These are phyloP conservation scores for Taeniopygia guttata DNA, from an alignment of 2,797 vertebrate genomes.

Conservation along the genomic window DNA sequence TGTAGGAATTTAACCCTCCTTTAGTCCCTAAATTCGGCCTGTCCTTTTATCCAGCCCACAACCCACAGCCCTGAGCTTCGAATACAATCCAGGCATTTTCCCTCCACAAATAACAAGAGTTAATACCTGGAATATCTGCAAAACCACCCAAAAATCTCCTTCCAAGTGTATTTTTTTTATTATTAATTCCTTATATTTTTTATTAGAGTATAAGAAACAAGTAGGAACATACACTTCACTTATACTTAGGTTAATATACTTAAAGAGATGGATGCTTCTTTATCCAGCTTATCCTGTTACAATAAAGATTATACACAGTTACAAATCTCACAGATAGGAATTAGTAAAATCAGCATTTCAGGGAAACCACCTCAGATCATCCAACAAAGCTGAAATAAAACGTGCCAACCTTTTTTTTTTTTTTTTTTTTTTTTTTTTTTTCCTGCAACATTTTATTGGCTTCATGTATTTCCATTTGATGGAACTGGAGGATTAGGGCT, in stretches of 20 bases:
- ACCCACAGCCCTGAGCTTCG: not conserved
- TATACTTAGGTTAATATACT: conserved; percentile 2
- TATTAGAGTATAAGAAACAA: conserved; percentile 47
- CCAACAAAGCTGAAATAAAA: conserved; percentile 14
- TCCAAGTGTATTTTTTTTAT: not conserved
- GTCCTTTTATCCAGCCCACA: not conserved
- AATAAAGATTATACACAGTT: conserved; percentile 10
- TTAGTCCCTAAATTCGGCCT: not conserved
- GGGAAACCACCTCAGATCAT: not conserved
- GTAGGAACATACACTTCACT: not conserved
- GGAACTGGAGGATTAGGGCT: not conserved
- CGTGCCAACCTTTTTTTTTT: not conserved
- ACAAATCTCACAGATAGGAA: conserved; percentile 32
- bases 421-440: not conserved
- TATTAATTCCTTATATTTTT: conserved; percentile 40
- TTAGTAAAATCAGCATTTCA: conserved; percentile 25
- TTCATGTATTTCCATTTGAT: not conserved
- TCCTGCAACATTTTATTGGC: not conserved
- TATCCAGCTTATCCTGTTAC: not conserved
- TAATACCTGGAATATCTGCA: not conserved
- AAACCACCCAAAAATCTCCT: not conserved
- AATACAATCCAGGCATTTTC: not conserved
- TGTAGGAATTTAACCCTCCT: not conserved
- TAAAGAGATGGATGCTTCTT: not conserved
- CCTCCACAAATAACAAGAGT: not conserved